These are phyloP conservation scores for Monochamus saltuarius DNA, from an alignment of 1,140 invertebrate genomes.

Conservation along the genomic window DNA sequence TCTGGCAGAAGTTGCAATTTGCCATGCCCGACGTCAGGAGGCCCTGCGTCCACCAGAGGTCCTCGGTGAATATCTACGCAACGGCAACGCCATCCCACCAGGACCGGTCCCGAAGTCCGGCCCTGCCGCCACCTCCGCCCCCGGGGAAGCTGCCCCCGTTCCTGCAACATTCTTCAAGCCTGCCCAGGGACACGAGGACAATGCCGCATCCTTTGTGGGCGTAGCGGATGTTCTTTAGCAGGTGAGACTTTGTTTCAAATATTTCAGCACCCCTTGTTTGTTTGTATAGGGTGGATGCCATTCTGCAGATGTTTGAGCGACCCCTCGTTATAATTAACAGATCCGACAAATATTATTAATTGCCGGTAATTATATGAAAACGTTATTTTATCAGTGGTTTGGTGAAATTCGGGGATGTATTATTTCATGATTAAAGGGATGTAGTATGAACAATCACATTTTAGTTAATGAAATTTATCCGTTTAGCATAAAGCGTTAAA, in stretches of 20 bases:
- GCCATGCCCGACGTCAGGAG: slow-evolving; percentile 79
- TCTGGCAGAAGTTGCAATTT: slow-evolving; percentile 92
- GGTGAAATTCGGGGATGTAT: too few species aligned
- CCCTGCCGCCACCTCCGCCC: slow-evolving; percentile 63
- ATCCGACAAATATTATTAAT: too few species aligned
- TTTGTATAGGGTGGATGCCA: too few species aligned
- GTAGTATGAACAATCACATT: background rate
- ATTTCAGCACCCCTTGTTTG: too few species aligned
- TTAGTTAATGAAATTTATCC: too few species aligned
- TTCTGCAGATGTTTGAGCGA: too few species aligned
- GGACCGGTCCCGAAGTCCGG: slow-evolving; percentile 63
- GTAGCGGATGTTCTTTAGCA: slow-evolving; percentile 52
- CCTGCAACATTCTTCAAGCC: slow-evolving; percentile 50
- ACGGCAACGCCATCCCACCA: slow-evolving; percentile 45
- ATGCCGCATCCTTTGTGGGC: slow-evolving; percentile 59
- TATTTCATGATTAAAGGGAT: background rate
- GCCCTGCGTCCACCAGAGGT: slow-evolving; percentile 60
- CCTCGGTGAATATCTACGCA: slow-evolving; percentile 67
- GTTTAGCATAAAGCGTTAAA: too few species aligned
- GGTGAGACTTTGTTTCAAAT: slow-evolving; percentile 35
- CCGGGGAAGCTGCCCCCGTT: slow-evolving; percentile 53
- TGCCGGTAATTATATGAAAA: too few species aligned
- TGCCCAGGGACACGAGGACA: slow-evolving; percentile 47
- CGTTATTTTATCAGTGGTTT: too few species aligned
- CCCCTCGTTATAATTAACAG: background rate